Evolutionary conservation across 2,888 invertebrate genomes (phyloP).

Genomic region (Argyresthia goedartella): DNA sequence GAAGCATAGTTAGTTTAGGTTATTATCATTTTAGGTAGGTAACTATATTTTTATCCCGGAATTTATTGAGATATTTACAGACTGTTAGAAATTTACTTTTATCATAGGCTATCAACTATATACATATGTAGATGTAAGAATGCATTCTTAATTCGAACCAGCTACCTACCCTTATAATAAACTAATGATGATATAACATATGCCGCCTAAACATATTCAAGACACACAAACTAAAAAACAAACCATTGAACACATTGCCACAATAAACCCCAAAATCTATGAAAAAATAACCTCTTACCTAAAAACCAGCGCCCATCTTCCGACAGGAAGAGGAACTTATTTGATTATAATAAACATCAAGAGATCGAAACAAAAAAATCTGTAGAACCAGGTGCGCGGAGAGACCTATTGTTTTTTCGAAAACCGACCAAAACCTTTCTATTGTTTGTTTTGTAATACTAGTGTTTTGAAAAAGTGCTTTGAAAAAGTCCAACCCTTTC

Average conservation of each 20-base stretch:
- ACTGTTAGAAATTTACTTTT: too few species aligned
- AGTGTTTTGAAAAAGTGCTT: slow-evolving; percentile 25
- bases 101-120: too few species aligned
- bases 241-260: slow-evolving; percentile 52
- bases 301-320: slow-evolving; percentile 31
- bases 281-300: neutral
- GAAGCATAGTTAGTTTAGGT: too few species aligned
- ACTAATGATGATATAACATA: neutral
- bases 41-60: too few species aligned
- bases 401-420: slow-evolving; percentile 41
- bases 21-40: too few species aligned
- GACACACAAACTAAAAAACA: slow-evolving; percentile 35
- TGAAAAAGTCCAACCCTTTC: slow-evolving; percentile 50
- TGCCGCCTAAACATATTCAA: slow-evolving; percentile 21
- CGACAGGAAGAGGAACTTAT: slow-evolving; percentile 66
- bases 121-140: too few species aligned
- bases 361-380: slow-evolving; percentile 39
- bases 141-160: too few species aligned
- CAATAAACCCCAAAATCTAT: slow-evolving; percentile 32
- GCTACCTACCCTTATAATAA: too few species aligned
- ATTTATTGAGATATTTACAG: too few species aligned
- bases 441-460: slow-evolving; percentile 52
- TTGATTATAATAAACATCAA: slow-evolving; percentile 64
- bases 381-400: slow-evolving; percentile 53
- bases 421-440: slow-evolving; percentile 16